phyloP scores from a whole-genome alignment of 2,113 vertebrate genomes.

The Megaleporinus macrocephalus region DNA sequence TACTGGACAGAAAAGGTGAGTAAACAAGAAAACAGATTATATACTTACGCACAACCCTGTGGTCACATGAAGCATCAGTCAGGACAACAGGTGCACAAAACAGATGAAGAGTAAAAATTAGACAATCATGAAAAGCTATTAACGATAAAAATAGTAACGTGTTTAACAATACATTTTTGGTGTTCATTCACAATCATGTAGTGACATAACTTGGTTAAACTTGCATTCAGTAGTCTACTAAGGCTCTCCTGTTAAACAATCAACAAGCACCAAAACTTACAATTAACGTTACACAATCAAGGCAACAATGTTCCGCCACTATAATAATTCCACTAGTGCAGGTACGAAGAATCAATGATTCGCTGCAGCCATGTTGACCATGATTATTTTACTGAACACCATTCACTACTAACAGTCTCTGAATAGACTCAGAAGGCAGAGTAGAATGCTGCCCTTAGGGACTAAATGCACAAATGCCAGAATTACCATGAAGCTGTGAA shows the following conservation, averaged over 20 bases:
- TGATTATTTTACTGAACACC: conserved; percentile 48
- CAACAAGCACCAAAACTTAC: conserved; percentile 32
- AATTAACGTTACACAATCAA: conserved; percentile 28
- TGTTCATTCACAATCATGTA: conserved; percentile 24
- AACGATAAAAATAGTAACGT: not conserved
- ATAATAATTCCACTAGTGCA: conserved; percentile 4
- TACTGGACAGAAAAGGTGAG: not conserved
- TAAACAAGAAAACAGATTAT: not conserved
- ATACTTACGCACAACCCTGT: conserved; percentile 98
- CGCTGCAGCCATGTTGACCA: conserved; percentile 24
- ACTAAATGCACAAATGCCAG: conserved; percentile 67
- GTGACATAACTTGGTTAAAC: conserved; percentile 56
- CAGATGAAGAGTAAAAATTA: conserved; percentile 66
- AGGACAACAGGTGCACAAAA: conserved; percentile 59
- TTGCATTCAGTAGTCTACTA: conserved; percentile 57
- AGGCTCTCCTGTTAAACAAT: conserved; percentile 6
- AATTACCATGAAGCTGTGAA: conserved; percentile 66
- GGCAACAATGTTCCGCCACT: conserved; percentile 17
- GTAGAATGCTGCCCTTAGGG: conserved; percentile 64
- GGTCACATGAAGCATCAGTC: conserved; percentile 64
- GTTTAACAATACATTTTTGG: conserved; percentile 10
- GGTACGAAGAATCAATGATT: not conserved
- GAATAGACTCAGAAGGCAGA: conserved; percentile 67
- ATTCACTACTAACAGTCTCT: conserved; percentile 52
- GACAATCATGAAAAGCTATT: conserved; percentile 41